Conservation (phyloP, 2,113 vertebrate genomes). For the Pomatorhinus ruficollis region DNA sequence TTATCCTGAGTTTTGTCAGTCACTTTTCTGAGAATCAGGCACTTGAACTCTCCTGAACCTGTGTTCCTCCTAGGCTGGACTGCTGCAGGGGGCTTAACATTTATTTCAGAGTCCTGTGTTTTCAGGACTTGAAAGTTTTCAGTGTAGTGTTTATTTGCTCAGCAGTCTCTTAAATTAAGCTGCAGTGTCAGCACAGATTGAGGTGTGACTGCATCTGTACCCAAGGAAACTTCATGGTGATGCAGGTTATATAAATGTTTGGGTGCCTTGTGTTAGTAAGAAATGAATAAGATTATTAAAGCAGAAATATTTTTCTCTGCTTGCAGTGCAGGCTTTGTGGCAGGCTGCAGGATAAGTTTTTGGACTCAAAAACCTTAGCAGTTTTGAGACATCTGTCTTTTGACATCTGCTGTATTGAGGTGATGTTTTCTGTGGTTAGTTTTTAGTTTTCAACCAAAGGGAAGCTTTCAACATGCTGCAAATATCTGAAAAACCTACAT, state of each 20-base stretch:
- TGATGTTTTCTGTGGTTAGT: neutral
- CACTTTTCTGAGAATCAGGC: neutral
- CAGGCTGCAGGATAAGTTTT: neutral
- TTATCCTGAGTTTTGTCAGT: neutral
- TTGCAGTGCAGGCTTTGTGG: neutral
- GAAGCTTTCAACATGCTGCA: neutral
- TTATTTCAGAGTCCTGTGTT: neutral
- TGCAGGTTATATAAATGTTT: neutral
- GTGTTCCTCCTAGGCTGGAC: neutral
- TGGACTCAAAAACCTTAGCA: neutral
- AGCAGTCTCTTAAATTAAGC: neutral
- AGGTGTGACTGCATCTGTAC: neutral
- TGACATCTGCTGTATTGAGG: neutral
- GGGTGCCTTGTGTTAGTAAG: neutral
- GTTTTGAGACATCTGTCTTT: neutral
- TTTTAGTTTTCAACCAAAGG: neutral
- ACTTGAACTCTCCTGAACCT: neutral
- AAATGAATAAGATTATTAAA: neutral
- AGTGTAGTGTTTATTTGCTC: neutral
- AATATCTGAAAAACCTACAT: neutral
- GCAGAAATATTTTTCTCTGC: neutral
- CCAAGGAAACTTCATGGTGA: neutral
- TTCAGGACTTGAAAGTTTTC: neutral
- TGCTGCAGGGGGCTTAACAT: neutral
- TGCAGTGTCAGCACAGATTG: neutral